phyloP scores from a whole-genome alignment of 2,888 invertebrate genomes.

The Antitype chi region DNA sequence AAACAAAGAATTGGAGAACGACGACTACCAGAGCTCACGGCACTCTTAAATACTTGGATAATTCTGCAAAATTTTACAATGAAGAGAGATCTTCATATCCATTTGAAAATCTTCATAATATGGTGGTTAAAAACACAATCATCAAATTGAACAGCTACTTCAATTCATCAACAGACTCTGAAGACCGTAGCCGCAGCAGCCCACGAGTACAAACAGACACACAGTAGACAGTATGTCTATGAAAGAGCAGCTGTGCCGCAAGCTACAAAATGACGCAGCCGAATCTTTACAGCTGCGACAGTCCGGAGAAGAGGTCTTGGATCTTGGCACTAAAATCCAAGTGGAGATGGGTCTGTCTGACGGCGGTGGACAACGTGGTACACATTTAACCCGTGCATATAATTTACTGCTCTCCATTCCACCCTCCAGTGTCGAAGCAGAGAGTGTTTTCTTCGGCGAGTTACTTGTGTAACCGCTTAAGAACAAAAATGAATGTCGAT shows the following conservation, averaged over 20 bases:
- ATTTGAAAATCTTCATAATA: no score
- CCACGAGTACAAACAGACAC: not conserved
- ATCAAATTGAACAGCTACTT: no score
- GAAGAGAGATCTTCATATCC: no score
- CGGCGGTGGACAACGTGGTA: constrained; percentile 3
- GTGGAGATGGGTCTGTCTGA: constrained; percentile 18
- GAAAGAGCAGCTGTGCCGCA: constrained; percentile 7
- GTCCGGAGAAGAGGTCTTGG: not conserved
- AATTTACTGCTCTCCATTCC: constrained; percentile 11
- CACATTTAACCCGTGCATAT: constrained; percentile 14
- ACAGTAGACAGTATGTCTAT: constrained; percentile 8
- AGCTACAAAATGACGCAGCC: constrained; percentile 9
- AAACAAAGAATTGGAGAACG: constrained; percentile 9
- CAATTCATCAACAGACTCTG: constrained; percentile 5
- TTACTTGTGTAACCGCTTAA: constrained; percentile 30
- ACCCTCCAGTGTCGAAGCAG: constrained; percentile 31
- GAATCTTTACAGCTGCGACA: constrained; percentile 3
- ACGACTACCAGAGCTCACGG: no score
- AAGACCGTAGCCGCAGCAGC: not conserved
- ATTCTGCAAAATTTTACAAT: no score
- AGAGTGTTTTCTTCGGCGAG: constrained; percentile 30
- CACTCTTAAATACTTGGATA: no score
- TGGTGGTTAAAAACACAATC: no score
- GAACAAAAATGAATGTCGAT: constrained; percentile 23
- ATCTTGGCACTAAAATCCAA: not conserved